A percentile compares a stretch with the other conserved stretches of the same genome.
phyloP scores from a whole-genome alignment of 2,888 invertebrate species.

The Gymnosoma rotundatum region DNA sequence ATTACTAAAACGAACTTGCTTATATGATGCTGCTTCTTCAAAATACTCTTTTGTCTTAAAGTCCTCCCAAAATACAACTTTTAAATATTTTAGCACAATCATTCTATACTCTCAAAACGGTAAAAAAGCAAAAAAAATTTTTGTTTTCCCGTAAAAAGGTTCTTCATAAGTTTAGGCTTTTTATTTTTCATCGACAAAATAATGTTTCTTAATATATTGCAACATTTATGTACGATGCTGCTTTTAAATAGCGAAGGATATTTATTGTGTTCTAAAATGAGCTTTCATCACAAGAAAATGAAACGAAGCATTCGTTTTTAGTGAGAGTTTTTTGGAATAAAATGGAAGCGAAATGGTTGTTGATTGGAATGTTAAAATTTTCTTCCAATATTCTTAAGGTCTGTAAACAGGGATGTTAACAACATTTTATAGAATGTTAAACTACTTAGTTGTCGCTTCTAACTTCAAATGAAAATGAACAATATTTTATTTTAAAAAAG shows the following conservation, averaged over 20 bases:
- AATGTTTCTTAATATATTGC: neutral
- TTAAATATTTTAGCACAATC: conserved; percentile 28
- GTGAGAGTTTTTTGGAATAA: neutral
- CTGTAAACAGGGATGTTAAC: neutral
- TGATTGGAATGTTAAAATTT: neutral
- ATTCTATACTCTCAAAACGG: neutral
- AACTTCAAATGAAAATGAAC: too few species aligned
- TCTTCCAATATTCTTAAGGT: neutral
- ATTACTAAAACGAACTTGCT: conserved; percentile 39
- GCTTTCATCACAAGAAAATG: neutral
- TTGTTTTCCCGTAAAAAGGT: neutral
- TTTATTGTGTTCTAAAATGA: neutral
- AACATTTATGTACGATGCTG: neutral
- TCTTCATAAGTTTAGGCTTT: too few species aligned
- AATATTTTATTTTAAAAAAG: neutral
- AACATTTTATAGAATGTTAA: conserved; percentile 5
- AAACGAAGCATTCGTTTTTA: neutral
- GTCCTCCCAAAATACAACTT: neutral
- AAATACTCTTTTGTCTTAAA: conserved; percentile 17
- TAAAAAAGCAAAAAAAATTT: neutral
- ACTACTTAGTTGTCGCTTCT: neutral
- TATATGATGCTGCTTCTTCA: conserved; percentile 25
- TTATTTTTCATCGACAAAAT: neutral
- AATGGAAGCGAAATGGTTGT: neutral
- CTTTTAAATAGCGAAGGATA: neutral